These are phyloP conservation scores for Epicauta chinensis DNA, from an alignment of 1,140 invertebrate genomes.

Conservation along the genomic window DNA sequence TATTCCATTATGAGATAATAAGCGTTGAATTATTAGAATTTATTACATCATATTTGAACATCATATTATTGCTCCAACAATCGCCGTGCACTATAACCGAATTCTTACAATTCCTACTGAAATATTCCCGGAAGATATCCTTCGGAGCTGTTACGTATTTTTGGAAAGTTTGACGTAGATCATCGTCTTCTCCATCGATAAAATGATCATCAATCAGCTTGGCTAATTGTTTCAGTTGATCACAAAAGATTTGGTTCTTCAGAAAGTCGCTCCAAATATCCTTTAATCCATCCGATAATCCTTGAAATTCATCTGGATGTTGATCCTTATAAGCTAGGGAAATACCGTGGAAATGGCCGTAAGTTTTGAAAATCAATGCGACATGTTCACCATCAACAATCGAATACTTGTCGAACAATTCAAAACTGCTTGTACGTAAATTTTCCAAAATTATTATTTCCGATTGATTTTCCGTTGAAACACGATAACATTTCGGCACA, in stretches of 20 bases:
- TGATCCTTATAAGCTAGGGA: conserved; percentile 3
- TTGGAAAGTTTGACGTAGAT: too few relatives aligned
- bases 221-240: too few relatives aligned
- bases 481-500: conserved; percentile 31
- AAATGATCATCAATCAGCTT: too few relatives aligned
- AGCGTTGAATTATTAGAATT: background rate
- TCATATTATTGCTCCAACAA: conserved; percentile 28
- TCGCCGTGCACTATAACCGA: conserved; percentile 4
- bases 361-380: background rate
- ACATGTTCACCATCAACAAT: background rate
- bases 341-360: conserved; percentile 1
- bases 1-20: too few relatives aligned
- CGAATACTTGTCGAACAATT: background rate
- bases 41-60: conserved; percentile 35
- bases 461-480: background rate
- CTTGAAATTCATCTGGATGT: background rate
- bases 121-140: background rate
- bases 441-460: background rate
- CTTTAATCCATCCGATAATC: background rate
- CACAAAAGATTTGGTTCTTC: too few relatives aligned
- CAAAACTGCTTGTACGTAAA: background rate
- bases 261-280: background rate
- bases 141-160: too few relatives aligned
- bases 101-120: background rate
- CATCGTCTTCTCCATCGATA: too few relatives aligned